phyloP scores from a whole-genome alignment of 1,140 invertebrate genomes.

The Ooceraea biroi region DNA sequence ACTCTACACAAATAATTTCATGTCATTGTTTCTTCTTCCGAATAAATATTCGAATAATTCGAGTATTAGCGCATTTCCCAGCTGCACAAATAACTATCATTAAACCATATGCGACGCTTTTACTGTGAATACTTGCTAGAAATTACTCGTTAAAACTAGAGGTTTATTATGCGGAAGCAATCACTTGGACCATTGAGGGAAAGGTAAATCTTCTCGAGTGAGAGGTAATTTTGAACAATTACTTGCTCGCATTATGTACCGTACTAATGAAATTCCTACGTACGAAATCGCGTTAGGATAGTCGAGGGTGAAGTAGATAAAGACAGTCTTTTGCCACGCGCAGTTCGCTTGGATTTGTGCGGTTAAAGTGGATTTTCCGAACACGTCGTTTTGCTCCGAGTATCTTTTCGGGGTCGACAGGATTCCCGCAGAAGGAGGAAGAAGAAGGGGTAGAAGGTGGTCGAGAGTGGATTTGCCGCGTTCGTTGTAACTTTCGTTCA shows the following conservation, averaged over 20 bases:
- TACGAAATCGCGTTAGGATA: slow-evolving; percentile 42
- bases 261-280: slow-evolving; percentile 50
- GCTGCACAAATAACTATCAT: neutral
- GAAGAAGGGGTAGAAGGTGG: neutral
- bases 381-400: slow-evolving; percentile 21
- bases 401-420: slow-evolving; percentile 35
- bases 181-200: neutral
- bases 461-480: slow-evolving; percentile 22
- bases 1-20: neutral
- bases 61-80: neutral
- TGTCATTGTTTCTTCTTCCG: neutral
- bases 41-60: slow-evolving; percentile 21
- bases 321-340: slow-evolving; percentile 43
- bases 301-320: slow-evolving; percentile 49
- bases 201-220: slow-evolving; percentile 10
- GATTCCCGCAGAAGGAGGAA: slow-evolving; percentile 16
- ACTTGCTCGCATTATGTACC: slow-evolving; percentile 8
- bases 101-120: slow-evolving; percentile 2
- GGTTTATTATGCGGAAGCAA: neutral
- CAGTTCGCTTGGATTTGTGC: slow-evolving; percentile 54
- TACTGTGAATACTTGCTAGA: slow-evolving; percentile 12
- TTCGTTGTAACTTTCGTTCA: slow-evolving; percentile 36
- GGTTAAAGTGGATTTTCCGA: slow-evolving; percentile 60
- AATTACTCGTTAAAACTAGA: neutral
- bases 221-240: slow-evolving; percentile 28